phyloP scores from a whole-genome alignment of 2,797 vertebrate genomes.

The Darevskia nairensis region DNA sequence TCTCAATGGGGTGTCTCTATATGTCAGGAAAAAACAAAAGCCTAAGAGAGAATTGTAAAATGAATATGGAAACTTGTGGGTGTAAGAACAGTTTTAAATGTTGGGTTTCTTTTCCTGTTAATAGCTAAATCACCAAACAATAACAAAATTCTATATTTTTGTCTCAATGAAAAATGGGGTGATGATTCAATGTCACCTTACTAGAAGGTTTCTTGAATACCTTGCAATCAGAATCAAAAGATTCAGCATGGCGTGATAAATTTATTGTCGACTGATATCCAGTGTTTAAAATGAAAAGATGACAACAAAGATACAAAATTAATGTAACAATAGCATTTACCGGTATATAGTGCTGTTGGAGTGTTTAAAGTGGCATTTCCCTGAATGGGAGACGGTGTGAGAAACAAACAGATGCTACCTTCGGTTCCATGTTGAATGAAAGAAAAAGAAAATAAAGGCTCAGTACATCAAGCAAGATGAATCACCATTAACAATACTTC shows the following conservation, averaged over 20 bases:
- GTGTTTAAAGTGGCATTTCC: neutral
- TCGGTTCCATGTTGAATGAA: no score
- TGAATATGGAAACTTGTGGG: neutral
- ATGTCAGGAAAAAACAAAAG: neutral
- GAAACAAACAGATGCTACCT: no score
- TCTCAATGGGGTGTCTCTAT: no score
- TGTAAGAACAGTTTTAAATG: neutral
- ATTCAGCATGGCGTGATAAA: neutral
- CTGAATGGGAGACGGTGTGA: no score
- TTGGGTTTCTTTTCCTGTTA: neutral
- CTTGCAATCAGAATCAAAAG: no score
- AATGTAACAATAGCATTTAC: neutral
- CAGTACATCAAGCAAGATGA: neutral
- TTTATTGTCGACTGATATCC: neutral
- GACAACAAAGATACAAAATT: neutral
- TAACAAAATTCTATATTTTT: neutral
- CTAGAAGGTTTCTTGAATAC: neutral
- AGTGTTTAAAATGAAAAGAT: neutral
- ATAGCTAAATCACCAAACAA: neutral
- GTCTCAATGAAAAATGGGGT: neutral
- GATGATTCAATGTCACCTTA: neutral
- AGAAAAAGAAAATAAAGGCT: neutral
- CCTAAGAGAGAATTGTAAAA: neutral
- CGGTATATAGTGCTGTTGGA: neutral
- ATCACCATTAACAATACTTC: neutral